Evolutionary conservation across 1,140 invertebrate species (phyloP).

Genomic region (Pinna nobilis): DNA sequence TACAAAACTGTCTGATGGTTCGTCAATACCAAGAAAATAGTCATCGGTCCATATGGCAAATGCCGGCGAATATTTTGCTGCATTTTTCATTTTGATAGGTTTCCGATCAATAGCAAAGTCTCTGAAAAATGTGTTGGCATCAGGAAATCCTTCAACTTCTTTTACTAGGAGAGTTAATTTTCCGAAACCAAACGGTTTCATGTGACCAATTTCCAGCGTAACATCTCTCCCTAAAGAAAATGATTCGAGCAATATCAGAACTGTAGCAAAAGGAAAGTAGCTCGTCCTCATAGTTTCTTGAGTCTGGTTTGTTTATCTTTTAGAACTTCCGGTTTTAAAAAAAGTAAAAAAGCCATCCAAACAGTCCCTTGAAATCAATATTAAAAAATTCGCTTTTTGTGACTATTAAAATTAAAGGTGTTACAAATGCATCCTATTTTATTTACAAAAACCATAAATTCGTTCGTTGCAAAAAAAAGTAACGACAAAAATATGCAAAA

Average conservation of each 20-base stretch:
- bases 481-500: not conserved
- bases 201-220: conserved; percentile 51
- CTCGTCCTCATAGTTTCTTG: too few species aligned
- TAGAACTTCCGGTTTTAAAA: too few species aligned
- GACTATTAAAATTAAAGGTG: too few species aligned
- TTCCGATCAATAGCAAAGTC: conserved; percentile 57
- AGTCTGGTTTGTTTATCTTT: too few species aligned
- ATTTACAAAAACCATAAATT: not conserved
- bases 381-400: too few species aligned
- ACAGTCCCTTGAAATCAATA: conserved; percentile 2
- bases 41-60: conserved; percentile 68
- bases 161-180: conserved; percentile 53
- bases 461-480: not conserved
- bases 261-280: too few species aligned
- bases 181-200: conserved; percentile 64
- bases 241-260: too few species aligned
- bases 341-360: not conserved
- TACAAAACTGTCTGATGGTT: conserved; percentile 49
- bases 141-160: conserved; percentile 56
- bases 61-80: conserved; percentile 59
- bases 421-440: too few species aligned
- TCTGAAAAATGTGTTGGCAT: conserved; percentile 58
- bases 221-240: not conserved
- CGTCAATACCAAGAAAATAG: conserved; percentile 60
- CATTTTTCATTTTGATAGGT: conserved; percentile 65